Base-by-base conservation (phyloP, 1,140 invertebrate genomes). In the Leptopilina boulardi region DNA sequence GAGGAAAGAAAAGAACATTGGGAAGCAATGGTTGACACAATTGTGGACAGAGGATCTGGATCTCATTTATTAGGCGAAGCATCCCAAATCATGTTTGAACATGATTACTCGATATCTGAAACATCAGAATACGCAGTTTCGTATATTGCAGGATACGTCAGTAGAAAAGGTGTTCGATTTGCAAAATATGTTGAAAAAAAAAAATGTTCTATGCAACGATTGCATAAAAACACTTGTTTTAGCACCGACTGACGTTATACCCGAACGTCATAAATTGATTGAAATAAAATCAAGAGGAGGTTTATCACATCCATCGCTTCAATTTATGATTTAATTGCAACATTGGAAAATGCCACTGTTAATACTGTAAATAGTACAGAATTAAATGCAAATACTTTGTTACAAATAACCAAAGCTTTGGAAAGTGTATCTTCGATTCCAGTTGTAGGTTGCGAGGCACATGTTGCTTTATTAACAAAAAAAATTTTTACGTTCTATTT, bases 261-360 rank as follows among this genome's bases (percentile, higher is more conserved):
- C 30, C 9, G 70, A 76, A 8, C 3, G 21, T 1, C 30, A 76
- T 30, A 71, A 71, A 38, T 19, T 71, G 11, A 54, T 76, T 21
- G n/a, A 71, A 54, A 30, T 75, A 13, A 9, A 21, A 47, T 42
- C 38, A 19, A 76, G 44, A 71, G 70, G 66, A 9, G 44, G 15
- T 38, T 21, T 76, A 18, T 56, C 23, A 19, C 23, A 71, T 38
- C 70, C 75, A 56, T 71, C 66, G 3, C 5, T 41, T 3, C 15
- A 38, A 47, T 41, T 56, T 47, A 47, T 5, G n/a, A 47, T n/a
- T 47, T 47, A 47, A 47, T 47, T 47, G 0, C 44, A 15, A 47
- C 44, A 47, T 15, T 47, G 15, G 44, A 15, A 47, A 47, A 47
- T 47, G 44, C 44, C 0, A 15, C n/a, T n/a, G 15, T n/a, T n/a